These are phyloP conservation scores for Drosophila chauvacae DNA, from an alignment of 1,140 invertebrate species.

Conservation along the genomic window DNA sequence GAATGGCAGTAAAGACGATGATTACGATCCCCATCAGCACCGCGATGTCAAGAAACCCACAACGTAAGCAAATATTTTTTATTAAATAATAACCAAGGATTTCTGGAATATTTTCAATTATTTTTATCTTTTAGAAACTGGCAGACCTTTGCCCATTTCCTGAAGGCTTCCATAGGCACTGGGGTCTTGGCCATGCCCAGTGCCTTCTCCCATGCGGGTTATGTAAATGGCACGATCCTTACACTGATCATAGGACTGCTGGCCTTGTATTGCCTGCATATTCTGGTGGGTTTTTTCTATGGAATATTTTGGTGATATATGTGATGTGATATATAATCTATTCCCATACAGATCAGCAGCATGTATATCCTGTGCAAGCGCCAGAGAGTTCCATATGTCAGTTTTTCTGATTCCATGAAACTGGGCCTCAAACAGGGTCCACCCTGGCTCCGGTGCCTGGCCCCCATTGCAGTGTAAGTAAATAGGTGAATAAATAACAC, in stretches of 20 bases:
- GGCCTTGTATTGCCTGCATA: constrained; percentile 88
- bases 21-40: constrained; percentile 88
- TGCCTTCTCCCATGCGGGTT: constrained; percentile 89
- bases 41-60: constrained; percentile 89
- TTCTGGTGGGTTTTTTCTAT: constrained; percentile 86
- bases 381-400: constrained; percentile 86
- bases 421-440: constrained; percentile 87
- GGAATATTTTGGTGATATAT: not conserved
- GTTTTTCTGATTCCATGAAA: constrained; percentile 88
- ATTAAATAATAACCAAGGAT: constrained; percentile 9
- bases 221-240: constrained; percentile 87
- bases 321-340: too few species aligned
- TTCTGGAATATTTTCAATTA: not conserved
- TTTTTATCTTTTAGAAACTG: constrained; percentile 85
- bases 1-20: constrained; percentile 65
- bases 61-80: constrained; percentile 86
- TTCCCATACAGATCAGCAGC: constrained; percentile 77
- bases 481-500: not conserved
- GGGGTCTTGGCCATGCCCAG: constrained; percentile 93
- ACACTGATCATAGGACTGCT: constrained; percentile 87
- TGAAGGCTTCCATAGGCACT: constrained; percentile 91
- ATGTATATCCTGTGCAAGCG: constrained; percentile 87
- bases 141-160: constrained; percentile 89
- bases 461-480: constrained; percentile 86
- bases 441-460: constrained; percentile 85